Evolutionary conservation across 2,888 invertebrate genomes (phyloP).

Genomic region (Callinectes sapidus): DNA sequence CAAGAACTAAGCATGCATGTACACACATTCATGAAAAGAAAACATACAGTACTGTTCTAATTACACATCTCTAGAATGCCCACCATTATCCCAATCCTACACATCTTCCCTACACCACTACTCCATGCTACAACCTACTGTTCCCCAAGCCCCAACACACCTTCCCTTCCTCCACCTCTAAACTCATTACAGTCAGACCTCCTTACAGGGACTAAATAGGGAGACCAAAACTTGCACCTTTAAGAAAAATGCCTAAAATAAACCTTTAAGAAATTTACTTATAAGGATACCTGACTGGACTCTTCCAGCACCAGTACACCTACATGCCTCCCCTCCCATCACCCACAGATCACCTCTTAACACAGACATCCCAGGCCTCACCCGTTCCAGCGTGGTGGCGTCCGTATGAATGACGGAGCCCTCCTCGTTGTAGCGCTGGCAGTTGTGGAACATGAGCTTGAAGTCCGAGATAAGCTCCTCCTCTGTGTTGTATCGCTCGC

Average conservation of each 20-base stretch:
- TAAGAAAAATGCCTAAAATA: too few relatives aligned
- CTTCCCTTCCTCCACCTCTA: too few relatives aligned
- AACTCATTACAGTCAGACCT: too few relatives aligned
- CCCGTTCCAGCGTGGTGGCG: slow-evolving; percentile 90
- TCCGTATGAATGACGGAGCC: slow-evolving; percentile 96
- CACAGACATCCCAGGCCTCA: slow-evolving; percentile 74
- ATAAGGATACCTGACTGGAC: too few relatives aligned
- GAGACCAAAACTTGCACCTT: too few relatives aligned
- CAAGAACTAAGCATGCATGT: neutral
- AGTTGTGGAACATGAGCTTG: slow-evolving; percentile 97
- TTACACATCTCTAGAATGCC: too few relatives aligned
- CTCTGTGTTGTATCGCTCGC: slow-evolving; percentile 81
- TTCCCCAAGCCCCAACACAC: neutral
- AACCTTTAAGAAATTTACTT: too few relatives aligned
- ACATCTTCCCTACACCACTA: too few relatives aligned
- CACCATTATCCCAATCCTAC: neutral
- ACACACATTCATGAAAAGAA: neutral
- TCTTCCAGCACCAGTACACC: slow-evolving; percentile 78
- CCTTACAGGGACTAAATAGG: too few relatives aligned
- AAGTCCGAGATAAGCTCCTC: slow-evolving; percentile 81
- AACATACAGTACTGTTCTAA: neutral
- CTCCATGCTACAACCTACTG: neutral
- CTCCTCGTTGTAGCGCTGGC: slow-evolving; percentile 91
- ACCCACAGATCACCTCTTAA: neutral
- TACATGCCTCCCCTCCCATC: neutral